Conservation (phyloP, 2,797 vertebrate species). For the Semaprochilodus insignis region DNA sequence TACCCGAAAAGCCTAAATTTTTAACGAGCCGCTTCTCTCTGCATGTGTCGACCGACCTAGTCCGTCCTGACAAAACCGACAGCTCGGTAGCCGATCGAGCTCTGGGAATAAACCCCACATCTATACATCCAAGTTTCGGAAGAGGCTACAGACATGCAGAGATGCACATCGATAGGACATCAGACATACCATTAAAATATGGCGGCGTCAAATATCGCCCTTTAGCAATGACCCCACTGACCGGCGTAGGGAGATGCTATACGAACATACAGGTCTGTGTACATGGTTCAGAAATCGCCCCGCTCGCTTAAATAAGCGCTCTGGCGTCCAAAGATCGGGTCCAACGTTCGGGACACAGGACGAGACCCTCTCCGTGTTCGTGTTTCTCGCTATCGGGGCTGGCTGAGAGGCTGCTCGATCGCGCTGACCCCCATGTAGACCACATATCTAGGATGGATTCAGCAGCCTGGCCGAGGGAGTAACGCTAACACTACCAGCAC, state of each 20-base stretch:
- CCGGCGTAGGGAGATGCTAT: conserved; percentile 17
- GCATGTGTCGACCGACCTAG: not conserved
- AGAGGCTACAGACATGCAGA: not conserved
- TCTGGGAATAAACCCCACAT: not conserved
- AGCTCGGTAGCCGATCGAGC: not conserved
- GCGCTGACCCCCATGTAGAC: conserved; percentile 6
- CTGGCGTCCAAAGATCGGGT: not conserved
- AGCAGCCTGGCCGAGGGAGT: conserved; percentile 11
- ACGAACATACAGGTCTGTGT: not conserved
- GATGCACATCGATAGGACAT: conserved; percentile 22
- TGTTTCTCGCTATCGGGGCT: conserved; percentile 23
- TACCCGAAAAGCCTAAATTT: not conserved
- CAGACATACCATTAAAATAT: conserved; percentile 61
- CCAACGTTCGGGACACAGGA: conserved; percentile 2
- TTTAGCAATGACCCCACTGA: conserved; percentile 55
- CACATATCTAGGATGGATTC: conserved; percentile 25
- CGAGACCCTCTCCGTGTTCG: conserved; percentile 16
- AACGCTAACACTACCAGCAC: no score
- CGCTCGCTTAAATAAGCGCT: no score
- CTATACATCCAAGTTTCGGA: not conserved
- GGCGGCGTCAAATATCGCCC: conserved; percentile 65
- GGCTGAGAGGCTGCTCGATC: not conserved
- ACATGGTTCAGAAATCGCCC: no score
- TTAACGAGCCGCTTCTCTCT: not conserved
- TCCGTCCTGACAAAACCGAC: not conserved